These are phyloP conservation scores for Schrankia costaestrigalis DNA, from an alignment of 2,888 invertebrate genomes.

Conservation along the genomic window DNA sequence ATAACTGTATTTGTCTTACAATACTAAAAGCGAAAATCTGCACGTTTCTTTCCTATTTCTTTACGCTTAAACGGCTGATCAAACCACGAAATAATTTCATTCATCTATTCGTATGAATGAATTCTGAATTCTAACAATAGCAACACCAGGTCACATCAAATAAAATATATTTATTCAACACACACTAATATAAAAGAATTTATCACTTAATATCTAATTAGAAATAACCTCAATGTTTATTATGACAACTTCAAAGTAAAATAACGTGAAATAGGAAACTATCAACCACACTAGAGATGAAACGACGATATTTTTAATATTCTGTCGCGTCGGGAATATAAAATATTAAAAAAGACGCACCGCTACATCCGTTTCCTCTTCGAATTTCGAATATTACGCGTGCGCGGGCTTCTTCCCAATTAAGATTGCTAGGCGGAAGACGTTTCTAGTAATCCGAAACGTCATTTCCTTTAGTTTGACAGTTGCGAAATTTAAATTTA, in stretches of 20 bases:
- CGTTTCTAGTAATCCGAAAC: constrained; percentile 34
- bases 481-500: constrained; percentile 38
- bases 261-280: constrained; percentile 50
- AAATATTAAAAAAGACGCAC: constrained; percentile 71
- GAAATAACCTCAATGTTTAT: constrained; percentile 33
- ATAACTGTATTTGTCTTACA: too few relatives aligned
- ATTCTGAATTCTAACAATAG: too few relatives aligned
- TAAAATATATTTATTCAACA: constrained; percentile 12
- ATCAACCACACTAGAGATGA: constrained; percentile 58
- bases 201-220: constrained; percentile 33
- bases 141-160: not conserved
- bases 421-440: constrained; percentile 43
- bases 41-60: too few relatives aligned
- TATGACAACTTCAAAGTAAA: constrained; percentile 55
- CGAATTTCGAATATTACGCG: constrained; percentile 43
- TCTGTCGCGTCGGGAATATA: constrained; percentile 59
- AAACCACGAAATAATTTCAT: too few relatives aligned
- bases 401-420: constrained; percentile 47
- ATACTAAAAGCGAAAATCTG: too few relatives aligned
- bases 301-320: constrained; percentile 68
- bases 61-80: too few relatives aligned
- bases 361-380: constrained; percentile 73
- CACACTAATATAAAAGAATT: constrained; percentile 18
- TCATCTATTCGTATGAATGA: too few relatives aligned
- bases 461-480: constrained; percentile 29